Evolutionary conservation across 92 coral and sea anemone genomes (phyloP).

Genomic region (Pocillopora meandrina): DNA sequence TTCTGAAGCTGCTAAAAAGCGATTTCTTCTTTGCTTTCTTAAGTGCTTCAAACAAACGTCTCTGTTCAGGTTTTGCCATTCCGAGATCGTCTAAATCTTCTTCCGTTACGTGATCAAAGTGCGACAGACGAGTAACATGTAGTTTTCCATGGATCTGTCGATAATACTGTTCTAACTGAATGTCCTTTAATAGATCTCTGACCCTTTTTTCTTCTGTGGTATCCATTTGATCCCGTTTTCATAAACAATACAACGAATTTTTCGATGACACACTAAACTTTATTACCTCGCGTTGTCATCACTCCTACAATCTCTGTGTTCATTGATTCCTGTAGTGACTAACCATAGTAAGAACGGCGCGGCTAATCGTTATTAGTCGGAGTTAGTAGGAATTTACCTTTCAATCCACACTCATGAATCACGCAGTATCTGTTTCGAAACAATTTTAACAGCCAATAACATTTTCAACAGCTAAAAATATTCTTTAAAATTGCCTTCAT

Average conservation of each 20-base stretch:
- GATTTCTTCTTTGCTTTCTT: slow-evolving; percentile 83
- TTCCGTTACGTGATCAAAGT: slow-evolving; percentile 92
- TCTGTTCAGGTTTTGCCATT: slow-evolving; percentile 95
- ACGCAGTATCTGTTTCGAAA: neutral
- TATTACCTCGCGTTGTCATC: neutral
- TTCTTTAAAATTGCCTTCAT: too few species aligned
- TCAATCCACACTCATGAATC: neutral
- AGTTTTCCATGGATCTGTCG: slow-evolving; percentile 82
- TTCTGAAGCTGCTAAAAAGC: slow-evolving; percentile 77
- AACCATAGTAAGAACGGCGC: neutral
- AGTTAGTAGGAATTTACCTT: neutral
- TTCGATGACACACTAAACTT: neutral
- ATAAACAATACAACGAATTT: too few species aligned
- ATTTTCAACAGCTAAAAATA: too few species aligned
- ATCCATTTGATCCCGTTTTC: slow-evolving; percentile 36
- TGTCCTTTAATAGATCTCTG: slow-evolving; percentile 63
- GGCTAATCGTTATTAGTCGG: neutral
- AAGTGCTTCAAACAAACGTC: slow-evolving; percentile 87
- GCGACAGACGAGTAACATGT: slow-evolving; percentile 80
- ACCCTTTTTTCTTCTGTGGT: slow-evolving; percentile 70
- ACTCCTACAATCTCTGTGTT: neutral
- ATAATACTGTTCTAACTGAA: slow-evolving; percentile 93
- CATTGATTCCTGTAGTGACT: slow-evolving; percentile 21
- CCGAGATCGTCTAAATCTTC: slow-evolving; percentile 82
- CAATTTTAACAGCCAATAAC: too few species aligned